These are phyloP conservation scores for Xerus inauris DNA, from an alignment of 2,113 vertebrate species.

Conservation along the genomic window DNA sequence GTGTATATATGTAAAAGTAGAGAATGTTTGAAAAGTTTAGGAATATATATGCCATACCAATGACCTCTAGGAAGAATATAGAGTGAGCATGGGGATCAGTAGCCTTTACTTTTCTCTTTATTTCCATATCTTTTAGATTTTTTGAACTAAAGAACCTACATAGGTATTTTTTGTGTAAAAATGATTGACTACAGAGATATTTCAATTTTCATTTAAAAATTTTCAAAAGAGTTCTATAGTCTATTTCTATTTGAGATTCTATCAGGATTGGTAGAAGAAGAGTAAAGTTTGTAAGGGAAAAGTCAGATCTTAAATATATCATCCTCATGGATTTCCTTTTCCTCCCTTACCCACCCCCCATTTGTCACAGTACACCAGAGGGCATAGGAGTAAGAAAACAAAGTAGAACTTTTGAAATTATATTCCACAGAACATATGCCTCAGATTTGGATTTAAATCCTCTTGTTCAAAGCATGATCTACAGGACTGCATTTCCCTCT, in stretches of 20 bases:
- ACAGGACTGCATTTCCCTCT: background rate
- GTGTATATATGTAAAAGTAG: background rate
- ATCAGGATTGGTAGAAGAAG: background rate
- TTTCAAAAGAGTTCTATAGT: background rate
- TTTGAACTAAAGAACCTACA: background rate
- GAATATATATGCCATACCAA: background rate
- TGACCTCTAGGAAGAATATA: background rate
- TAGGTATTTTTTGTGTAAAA: conserved; percentile 15
- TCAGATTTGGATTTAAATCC: background rate
- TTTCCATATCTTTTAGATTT: background rate
- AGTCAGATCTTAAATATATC: background rate
- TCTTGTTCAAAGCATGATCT: background rate
- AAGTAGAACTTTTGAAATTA: background rate
- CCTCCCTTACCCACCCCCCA: background rate
- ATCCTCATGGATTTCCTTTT: background rate
- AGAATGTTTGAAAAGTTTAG: background rate
- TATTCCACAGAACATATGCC: background rate
- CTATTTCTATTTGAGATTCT: background rate
- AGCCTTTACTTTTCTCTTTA: background rate
- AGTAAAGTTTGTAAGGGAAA: background rate
- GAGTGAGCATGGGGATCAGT: accelerated
- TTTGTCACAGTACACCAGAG: background rate
- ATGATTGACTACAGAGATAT: background rate
- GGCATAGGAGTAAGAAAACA: background rate
- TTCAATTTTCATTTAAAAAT: background rate